phyloP scores from a whole-genome alignment of 2,888 invertebrate genomes.

The Lasioglossum vierecki region DNA sequence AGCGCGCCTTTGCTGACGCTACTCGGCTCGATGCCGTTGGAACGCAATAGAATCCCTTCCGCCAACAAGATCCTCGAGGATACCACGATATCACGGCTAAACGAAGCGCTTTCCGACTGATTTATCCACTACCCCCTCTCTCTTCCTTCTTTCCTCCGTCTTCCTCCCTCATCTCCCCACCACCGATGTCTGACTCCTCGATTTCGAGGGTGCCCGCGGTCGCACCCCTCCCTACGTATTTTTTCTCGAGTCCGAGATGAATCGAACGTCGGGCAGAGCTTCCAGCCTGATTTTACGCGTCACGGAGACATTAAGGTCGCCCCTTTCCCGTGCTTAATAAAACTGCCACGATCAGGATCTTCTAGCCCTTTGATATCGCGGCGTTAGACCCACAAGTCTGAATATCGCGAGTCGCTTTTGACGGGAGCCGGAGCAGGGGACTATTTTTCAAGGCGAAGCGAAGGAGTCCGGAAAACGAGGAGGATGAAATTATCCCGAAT shows the following conservation, averaged over 20 bases:
- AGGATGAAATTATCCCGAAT: constrained; percentile 32
- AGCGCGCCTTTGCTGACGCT: constrained; percentile 72
- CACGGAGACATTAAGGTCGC: constrained; percentile 32
- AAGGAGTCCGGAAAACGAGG: background rate
- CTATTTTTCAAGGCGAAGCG: background rate
- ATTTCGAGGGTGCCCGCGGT: constrained; percentile 35
- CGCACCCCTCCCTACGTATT: constrained; percentile 17
- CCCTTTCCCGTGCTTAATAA: constrained; percentile 44
- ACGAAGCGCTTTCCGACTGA: constrained; percentile 74
- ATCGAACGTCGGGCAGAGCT: constrained; percentile 9
- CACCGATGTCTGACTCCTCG: constrained; percentile 29
- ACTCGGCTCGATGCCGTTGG: constrained; percentile 68
- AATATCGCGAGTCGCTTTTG: background rate
- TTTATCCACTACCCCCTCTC: constrained; percentile 65
- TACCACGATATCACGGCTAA: constrained; percentile 73
- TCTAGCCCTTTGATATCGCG: constrained; percentile 30
- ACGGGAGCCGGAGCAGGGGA: background rate
- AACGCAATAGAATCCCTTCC: constrained; percentile 73
- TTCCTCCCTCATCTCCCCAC: background rate
- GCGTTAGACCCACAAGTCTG: constrained; percentile 45
- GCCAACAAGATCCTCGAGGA: constrained; percentile 70
- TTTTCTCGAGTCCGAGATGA: constrained; percentile 17
- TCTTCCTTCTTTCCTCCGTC: constrained; percentile 2
- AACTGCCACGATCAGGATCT: constrained; percentile 57
- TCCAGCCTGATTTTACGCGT: constrained; percentile 28